These are phyloP conservation scores for Geotrupes spiniger DNA, from an alignment of 2,888 invertebrate species.

Conservation along the genomic window DNA sequence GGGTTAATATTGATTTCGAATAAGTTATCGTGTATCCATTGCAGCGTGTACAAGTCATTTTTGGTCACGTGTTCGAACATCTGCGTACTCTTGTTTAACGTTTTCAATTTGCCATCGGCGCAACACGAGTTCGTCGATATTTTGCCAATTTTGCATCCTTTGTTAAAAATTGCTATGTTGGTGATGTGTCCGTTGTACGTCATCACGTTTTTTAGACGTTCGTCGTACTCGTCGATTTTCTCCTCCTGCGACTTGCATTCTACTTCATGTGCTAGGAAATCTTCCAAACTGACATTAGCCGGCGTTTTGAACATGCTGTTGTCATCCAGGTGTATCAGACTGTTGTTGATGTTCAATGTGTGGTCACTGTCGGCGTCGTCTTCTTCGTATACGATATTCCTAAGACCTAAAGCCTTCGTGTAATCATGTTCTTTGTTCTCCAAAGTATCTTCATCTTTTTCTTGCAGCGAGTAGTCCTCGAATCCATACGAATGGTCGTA, in stretches of 20 bases:
- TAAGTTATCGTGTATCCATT: conserved; percentile 40
- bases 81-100: conserved; percentile 30
- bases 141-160: conserved; percentile 17
- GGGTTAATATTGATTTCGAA: conserved; percentile 37
- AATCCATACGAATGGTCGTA: too few species aligned
- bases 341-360: conserved; percentile 10
- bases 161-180: conserved; percentile 17
- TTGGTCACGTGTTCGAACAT: conserved; percentile 38
- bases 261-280: conserved; percentile 4
- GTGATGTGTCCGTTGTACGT: not conserved
- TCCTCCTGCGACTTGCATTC: not conserved
- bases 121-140: conserved; percentile 15
- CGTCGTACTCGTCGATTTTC: not conserved
- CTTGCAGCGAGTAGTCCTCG: too few species aligned
- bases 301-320: conserved; percentile 8
- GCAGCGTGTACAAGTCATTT: conserved; percentile 37
- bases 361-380: conserved; percentile 10
- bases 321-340: conserved; percentile 16
- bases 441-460: too few species aligned
- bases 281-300: conserved; percentile 7
- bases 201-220: too few species aligned
- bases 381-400: too few species aligned
- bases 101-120: conserved; percentile 8
- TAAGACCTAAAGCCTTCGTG: not conserved
- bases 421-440: not conserved